Evolutionary conservation across 92 coral and sea anemone species (phyloP).

Genomic region (Epizoanthus scotinus): DNA sequence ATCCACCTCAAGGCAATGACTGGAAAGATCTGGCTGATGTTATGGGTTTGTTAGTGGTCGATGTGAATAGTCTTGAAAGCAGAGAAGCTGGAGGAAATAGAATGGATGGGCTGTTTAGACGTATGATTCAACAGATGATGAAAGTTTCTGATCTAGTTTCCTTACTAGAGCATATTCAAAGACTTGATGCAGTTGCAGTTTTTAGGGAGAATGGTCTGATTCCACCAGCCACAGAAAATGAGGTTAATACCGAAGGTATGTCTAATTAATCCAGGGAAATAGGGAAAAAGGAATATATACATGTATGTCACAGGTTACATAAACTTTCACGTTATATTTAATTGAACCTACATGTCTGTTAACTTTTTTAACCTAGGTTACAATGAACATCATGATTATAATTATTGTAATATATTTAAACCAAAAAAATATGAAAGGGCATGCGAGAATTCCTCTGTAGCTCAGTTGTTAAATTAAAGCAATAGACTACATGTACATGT

Average conservation of each 20-base stretch:
- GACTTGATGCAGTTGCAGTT: slow-evolving; percentile 52
- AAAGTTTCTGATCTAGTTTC: slow-evolving; percentile 53
- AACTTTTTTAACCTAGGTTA: too few relatives aligned
- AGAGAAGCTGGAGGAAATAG: slow-evolving; percentile 27
- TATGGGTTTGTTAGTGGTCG: slow-evolving; percentile 55
- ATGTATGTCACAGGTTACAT: not conserved
- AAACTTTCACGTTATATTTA: too few relatives aligned
- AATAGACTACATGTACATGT: too few relatives aligned
- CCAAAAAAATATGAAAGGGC: too few relatives aligned
- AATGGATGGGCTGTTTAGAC: slow-evolving; percentile 68
- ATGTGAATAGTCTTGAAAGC: slow-evolving; percentile 36
- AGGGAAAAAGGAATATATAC: not conserved
- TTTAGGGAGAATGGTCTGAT: slow-evolving; percentile 22
- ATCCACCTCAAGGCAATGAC: slow-evolving; percentile 33
- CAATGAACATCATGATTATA: too few relatives aligned
- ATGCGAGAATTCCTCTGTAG: too few relatives aligned
- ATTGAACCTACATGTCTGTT: too few relatives aligned
- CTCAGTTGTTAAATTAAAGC: too few relatives aligned
- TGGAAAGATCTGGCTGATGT: slow-evolving; percentile 72
- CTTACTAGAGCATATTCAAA: slow-evolving; percentile 36
- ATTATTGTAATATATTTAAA: too few relatives aligned
- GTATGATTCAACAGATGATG: slow-evolving; percentile 54
- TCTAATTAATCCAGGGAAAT: not conserved
- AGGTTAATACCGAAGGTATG: slow-evolving; percentile 17
- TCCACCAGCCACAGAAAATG: not conserved